Conservation (phyloP, 35 echinoderm and acorn worm genomes). For the Anneissia japonica region DNA sequence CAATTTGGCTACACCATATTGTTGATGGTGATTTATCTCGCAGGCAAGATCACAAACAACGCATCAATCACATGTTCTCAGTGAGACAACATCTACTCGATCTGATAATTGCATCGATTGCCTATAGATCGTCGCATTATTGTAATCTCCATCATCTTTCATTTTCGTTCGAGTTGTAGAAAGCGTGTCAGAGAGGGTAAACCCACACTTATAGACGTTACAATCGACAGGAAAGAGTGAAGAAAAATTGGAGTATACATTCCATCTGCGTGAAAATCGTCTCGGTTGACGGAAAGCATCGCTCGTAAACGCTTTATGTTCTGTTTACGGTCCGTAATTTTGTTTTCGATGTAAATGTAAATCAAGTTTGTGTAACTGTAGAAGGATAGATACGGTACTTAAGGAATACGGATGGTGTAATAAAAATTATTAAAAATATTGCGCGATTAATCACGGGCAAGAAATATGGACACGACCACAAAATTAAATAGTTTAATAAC, state of each 20-base stretch:
- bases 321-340: no score
- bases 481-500: no score
- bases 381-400: no score
- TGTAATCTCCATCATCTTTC: not conserved
- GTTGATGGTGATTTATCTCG: not conserved
- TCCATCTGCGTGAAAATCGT: no score
- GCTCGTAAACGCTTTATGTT: no score
- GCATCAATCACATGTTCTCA: not conserved
- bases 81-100: not conserved
- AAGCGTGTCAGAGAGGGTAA: not conserved
- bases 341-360: no score
- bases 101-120: not conserved
- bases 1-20: not conserved
- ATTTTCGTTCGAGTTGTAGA: not conserved
- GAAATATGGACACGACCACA: no score
- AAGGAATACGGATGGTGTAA: no score
- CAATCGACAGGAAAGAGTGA: not conserved
- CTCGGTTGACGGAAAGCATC: no score
- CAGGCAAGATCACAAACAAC: not conserved
- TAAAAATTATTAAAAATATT: no score
- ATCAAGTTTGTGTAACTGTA: no score
- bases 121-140: not conserved
- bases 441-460: no score
- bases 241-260: not conserved
- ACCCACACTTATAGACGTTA: not conserved